Conservation (phyloP, 1,140 invertebrate species). For the Lycorma delicatula region DNA sequence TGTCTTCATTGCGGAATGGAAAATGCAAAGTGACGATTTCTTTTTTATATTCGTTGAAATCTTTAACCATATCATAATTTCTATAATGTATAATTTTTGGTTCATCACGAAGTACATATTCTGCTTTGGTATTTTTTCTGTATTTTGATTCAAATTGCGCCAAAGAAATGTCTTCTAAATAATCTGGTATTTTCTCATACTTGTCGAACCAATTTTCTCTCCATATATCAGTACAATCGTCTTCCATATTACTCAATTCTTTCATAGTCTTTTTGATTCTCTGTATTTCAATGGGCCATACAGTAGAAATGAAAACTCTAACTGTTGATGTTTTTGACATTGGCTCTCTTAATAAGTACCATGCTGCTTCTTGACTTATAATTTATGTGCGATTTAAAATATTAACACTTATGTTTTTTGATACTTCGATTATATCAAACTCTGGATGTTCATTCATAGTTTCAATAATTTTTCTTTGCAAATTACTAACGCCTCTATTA, state of each 20-base stretch:
- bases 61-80: conserved; percentile 31
- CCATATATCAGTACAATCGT: conserved; percentile 28
- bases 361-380: conserved; percentile 33
- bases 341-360: conserved; percentile 30
- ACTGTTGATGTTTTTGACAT: conserved; percentile 27
- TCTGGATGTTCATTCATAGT: too few relatives aligned
- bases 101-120: conserved; percentile 2
- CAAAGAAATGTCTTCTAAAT: conserved; percentile 27
- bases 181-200: conserved; percentile 27
- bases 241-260: conserved; percentile 22
- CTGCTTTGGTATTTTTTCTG: conserved; percentile 26
- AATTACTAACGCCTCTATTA: too few relatives aligned
- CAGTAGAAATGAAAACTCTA: conserved; percentile 34
- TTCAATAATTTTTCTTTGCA: too few relatives aligned
- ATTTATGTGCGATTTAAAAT: too few relatives aligned
- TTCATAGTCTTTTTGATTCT: conserved; percentile 26
- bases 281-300: too few relatives aligned
- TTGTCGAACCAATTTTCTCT: conserved; percentile 32
- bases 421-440: too few relatives aligned
- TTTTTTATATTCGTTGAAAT: conserved; percentile 30
- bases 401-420: too few relatives aligned
- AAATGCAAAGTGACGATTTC: conserved; percentile 34
- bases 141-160: conserved; percentile 31
- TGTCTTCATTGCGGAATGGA: conserved; percentile 32
- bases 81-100: conserved; percentile 31